These are phyloP conservation scores for Corythornis leucogaster DNA, from an alignment of 2,797 vertebrate species.

Conservation along the genomic window DNA sequence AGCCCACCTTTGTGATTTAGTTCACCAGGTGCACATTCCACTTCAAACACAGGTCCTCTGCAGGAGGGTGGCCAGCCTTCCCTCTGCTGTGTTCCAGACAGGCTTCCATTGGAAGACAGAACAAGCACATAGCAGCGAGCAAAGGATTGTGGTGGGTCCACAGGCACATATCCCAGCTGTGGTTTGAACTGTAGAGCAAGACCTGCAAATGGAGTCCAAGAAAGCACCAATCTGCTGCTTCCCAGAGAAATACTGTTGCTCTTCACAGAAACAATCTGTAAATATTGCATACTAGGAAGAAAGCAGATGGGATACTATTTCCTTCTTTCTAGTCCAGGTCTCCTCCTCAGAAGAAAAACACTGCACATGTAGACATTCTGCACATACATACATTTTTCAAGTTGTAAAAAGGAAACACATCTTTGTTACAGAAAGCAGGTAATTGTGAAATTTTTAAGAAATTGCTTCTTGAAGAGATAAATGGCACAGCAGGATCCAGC, in stretches of 20 bases:
- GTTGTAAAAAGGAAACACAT: not conserved
- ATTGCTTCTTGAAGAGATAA: slow-evolving; percentile 6
- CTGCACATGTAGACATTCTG: not conserved
- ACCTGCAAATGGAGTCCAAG: rapidly evolving
- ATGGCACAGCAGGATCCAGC: not conserved
- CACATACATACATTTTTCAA: not conserved
- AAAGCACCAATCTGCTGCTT: not conserved
- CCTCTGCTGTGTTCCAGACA: rapidly evolving
- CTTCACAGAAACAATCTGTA: not conserved
- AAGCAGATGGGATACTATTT: not conserved
- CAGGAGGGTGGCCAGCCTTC: not conserved
- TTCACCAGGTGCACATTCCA: rapidly evolving
- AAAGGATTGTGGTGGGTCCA: not conserved
- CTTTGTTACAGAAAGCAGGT: not conserved
- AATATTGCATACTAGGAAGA: slow-evolving; percentile 11
- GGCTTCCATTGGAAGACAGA: rapidly evolving
- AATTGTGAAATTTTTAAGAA: slow-evolving; percentile 2
- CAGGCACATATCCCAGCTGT: not conserved
- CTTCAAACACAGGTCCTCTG: not conserved
- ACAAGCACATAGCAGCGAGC: not conserved
- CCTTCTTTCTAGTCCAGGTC: not conserved
- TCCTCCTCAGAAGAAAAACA: not conserved
- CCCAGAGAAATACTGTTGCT: not conserved
- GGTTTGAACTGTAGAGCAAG: not conserved
- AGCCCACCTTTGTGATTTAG: not conserved